Evolutionary conservation across 1,140 invertebrate genomes (phyloP), one percentile per base, ranked within the genome.

Genomic region (Ptiloglossa arizonensis): DNA sequence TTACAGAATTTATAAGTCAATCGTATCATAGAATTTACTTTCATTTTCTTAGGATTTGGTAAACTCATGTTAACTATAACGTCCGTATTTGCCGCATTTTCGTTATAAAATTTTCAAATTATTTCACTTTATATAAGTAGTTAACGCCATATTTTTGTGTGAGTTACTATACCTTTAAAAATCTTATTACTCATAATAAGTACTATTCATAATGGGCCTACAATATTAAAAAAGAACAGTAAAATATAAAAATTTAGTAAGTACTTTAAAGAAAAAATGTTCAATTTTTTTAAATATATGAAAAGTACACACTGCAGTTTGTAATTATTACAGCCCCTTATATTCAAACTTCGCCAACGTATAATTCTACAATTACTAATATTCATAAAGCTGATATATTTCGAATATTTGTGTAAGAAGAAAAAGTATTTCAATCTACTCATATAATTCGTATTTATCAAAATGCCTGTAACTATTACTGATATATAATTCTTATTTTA

Each of bases 241-340:
- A 3, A 72, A 59, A 38, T 75, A 17, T n/a, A 68, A 56, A 19
- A 56, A 57, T 41, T 74, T 15, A 27, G 15, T 68, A 75, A 57
- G 50, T 75, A 75, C n/a, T 24, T 57, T 1, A 59, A 59, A 48
- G 15, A 9, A 15, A 41, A 75, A 9, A 29, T 29, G 35, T 57
- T 22, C 24, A 27, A 29, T 1, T 56, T 15, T 35, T 38, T 56
- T 22, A 22, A 54, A 54, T 4, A 56, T 74, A 15, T 48, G 0
- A 57, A 38, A 66, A 56, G 11, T 64, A 56, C 44, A 41, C 8
- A 19, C 24, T 44, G 2, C 15, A 5, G n/a, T 35, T 44, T 68
- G 22, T 32, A 24, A 67, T 75, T 35, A n/a, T 67, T 67, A 71
- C 46, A 63, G 19, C 17, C 24, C 17, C 3, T 76, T 41, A 38